A percentile compares a stretch with the other conserved stretches of the same genome.
phyloP scores from a whole-genome alignment of 2,797 vertebrate species.

The Acridotheres tristis region DNA sequence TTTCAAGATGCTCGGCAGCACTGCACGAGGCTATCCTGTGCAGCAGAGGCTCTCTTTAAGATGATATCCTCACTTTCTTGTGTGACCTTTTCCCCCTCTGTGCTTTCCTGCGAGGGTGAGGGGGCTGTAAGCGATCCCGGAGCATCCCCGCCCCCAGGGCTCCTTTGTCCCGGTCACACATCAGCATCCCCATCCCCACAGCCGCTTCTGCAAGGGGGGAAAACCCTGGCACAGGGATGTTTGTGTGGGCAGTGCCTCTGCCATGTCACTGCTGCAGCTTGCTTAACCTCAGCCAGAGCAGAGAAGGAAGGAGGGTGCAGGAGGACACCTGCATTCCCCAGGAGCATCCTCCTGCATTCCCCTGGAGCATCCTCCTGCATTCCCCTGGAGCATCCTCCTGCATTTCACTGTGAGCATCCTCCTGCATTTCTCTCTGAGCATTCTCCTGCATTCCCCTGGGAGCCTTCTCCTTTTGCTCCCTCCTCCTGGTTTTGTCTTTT shows the following conservation, averaged over 20 bases:
- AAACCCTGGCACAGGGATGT: not conserved
- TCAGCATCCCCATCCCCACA: not conserved
- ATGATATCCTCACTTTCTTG: not conserved
- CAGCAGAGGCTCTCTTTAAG: slow-evolving; percentile 21
- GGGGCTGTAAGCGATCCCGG: not conserved
- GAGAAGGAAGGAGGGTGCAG: not conserved
- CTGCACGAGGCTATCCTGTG: not conserved
- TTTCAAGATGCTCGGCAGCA: slow-evolving; percentile 22
- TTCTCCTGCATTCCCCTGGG: too few species aligned
- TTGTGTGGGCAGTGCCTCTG: not conserved
- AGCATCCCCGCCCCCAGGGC: not conserved
- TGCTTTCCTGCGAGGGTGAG: not conserved
- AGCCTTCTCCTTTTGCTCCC: not conserved
- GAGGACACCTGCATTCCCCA: not conserved
- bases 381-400: too few species aligned
- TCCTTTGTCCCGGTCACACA: not conserved
- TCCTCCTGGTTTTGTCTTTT: not conserved
- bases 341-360: not conserved
- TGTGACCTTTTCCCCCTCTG: slow-evolving; percentile 28
- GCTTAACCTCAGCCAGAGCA: not conserved
- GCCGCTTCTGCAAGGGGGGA: not conserved
- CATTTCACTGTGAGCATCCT: too few species aligned
- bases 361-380: too few species aligned
- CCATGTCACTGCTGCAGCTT: not conserved
- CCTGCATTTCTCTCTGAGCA: too few species aligned